Evolutionary conservation across 2,797 vertebrate genomes (phyloP), one percentile per base, ranked within the genome.

Genomic region (Pangasius larnaudii): DNA sequence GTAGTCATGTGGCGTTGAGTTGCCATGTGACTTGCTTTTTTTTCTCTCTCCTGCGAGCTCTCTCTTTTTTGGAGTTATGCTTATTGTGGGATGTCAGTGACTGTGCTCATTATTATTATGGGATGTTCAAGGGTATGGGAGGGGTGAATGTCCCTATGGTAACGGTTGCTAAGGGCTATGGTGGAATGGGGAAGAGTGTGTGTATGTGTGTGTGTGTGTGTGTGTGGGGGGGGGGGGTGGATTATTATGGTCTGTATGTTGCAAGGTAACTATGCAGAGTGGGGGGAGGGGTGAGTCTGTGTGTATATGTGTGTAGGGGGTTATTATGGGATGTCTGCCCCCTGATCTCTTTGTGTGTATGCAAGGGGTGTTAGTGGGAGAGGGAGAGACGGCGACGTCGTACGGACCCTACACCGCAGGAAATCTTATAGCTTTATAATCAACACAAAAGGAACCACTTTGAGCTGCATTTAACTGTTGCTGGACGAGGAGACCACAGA

Each of bases 241-340:
- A 95, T 91, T 96, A 96, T 97, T 96, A 97, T 97, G 97, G 97
- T 97, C 97, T 97, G 97, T 96, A 96, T 96, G 96, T 97, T 96
- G 96, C 97, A 96, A 97, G 97, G 97, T 97, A 97, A 96, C 96
- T 96, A 96, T 95, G 96, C 95, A 95, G 96, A 95, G 96, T 96
- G 95, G 95, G 95, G 91, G 95, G 95, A 95, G 95, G 96, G 95
- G 95, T 94, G 92, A 94, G 89, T 91, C 90, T 93, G 93, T 92
- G 95, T 93, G 94, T 92, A 85, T 91, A 85, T 94, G 93, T 94
- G 88, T 91, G 91, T 93, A 87, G 84, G 94, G 93, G 92, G 92
- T 93, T 96, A 97, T 96, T 97, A 97, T 96, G 96, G 96, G 96
- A 97, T 97, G 96, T 93, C 96, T 96, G 95, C 95, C 96, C 96